phyloP scores from a whole-genome alignment of 1,140 invertebrate species.

The Oppia nitens region DNA sequence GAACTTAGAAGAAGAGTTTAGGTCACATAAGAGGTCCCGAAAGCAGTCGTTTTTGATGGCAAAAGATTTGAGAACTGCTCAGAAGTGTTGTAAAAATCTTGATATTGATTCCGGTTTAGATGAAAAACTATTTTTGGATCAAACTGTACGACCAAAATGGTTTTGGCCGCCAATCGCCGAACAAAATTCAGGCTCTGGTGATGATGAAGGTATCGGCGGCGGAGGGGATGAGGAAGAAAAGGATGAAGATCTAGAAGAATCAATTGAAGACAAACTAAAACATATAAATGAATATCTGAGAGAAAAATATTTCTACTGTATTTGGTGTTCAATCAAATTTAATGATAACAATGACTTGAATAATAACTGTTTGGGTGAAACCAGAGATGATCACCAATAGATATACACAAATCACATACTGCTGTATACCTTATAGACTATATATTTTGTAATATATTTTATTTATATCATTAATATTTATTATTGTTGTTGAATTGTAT shows the following conservation, averaged over 20 bases:
- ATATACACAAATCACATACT: too few relatives aligned
- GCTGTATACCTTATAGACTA: too few relatives aligned
- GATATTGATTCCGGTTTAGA: background rate
- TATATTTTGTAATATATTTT: too few relatives aligned
- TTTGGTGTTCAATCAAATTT: constrained; percentile 1
- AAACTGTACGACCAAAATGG: background rate
- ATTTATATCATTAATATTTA: too few relatives aligned
- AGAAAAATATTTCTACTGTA: constrained; percentile 1
- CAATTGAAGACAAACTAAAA: background rate
- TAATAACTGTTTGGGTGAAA: background rate
- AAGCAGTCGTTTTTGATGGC: background rate
- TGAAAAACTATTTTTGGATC: too few relatives aligned
- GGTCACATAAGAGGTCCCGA: background rate
- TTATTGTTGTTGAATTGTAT: too few relatives aligned
- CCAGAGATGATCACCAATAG: background rate
- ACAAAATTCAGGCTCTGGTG: background rate
- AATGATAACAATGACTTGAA: background rate
- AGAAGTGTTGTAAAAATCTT: background rate
- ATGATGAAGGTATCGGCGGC: background rate
- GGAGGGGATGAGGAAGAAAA: background rate
- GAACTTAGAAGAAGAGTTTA: background rate
- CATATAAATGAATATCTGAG: background rate
- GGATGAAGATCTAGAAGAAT: background rate
- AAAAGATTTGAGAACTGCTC: background rate
- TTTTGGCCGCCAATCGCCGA: background rate